These are phyloP conservation scores for Hydractinia echinata DNA, from an alignment of 30 jellyfish, hydroid and myxozoan species.

Conservation along the genomic window DNA sequence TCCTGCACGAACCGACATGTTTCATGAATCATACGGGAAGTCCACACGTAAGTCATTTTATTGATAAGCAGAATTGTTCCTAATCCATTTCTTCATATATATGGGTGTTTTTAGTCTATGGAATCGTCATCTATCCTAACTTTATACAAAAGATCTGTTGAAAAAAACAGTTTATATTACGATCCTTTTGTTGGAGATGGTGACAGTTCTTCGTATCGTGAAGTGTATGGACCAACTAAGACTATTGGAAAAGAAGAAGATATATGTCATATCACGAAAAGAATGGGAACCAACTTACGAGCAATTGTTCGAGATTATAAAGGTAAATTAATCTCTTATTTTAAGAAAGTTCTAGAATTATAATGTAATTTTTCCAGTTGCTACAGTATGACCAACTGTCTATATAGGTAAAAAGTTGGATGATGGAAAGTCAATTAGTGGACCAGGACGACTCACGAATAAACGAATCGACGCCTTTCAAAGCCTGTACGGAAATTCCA, in stretches of 20 bases:
- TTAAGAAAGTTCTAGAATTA: neutral
- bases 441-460: no score
- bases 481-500: neutral
- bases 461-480: no score
- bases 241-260: neutral
- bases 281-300: neutral
- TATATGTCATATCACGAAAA: neutral
- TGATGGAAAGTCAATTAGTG: conserved; percentile 36
- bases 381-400: no score
- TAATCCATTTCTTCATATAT: neutral
- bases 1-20: conserved; percentile 12
- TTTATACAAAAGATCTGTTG: conserved; percentile 11
- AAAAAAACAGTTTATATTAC: neutral
- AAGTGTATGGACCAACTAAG: conserved; percentile 2
- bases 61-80: neutral
- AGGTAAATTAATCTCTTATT: neutral
- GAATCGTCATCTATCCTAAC: conserved; percentile 12
- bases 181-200: conserved; percentile 40
- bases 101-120: conserved; percentile 22
- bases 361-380: neutral
- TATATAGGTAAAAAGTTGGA: conserved; percentile 15
- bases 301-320: conserved; percentile 13
- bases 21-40: conserved; percentile 23
- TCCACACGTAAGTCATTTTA: conserved; percentile 12
- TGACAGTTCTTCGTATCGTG: conserved; percentile 19